A percentile compares a stretch with the other conserved stretches of the same genome.
phyloP scores from a whole-genome alignment of 2,888 invertebrate genomes.

The Cephus pygmeus region DNA sequence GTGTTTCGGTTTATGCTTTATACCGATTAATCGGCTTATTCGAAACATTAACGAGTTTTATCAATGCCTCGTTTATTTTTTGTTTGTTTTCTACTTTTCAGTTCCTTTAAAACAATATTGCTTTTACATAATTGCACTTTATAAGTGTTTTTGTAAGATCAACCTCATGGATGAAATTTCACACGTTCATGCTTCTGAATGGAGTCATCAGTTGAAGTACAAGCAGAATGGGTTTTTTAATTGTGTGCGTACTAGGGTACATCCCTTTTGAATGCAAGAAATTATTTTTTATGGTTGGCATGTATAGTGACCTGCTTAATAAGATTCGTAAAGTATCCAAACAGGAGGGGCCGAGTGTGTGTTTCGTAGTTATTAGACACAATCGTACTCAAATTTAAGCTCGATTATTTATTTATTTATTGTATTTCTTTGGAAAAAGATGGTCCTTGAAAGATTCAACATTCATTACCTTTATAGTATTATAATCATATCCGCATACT shows the following conservation, averaged over 20 bases:
- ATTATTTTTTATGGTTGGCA: not conserved
- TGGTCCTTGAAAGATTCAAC: slow-evolving; percentile 23
- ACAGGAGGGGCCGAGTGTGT: not conserved
- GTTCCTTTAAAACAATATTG: not conserved
- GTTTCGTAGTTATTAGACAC: slow-evolving; percentile 9
- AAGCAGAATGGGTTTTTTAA: not conserved
- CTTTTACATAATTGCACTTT: not conserved
- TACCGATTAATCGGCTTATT: not conserved
- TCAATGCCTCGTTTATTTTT: not conserved
- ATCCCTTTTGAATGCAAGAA: not conserved
- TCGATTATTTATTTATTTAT: slow-evolving; percentile 46
- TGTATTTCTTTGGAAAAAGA: slow-evolving; percentile 25
- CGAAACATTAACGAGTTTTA: not conserved
- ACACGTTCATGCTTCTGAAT: not conserved
- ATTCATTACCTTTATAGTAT: slow-evolving; percentile 45
- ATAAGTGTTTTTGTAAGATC: not conserved
- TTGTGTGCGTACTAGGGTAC: not conserved
- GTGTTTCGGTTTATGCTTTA: not conserved
- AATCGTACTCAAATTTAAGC: slow-evolving; percentile 23
- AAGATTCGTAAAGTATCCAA: not conserved
- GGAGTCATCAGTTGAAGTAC: not conserved
- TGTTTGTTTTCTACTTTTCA: not conserved
- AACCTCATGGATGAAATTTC: not conserved
- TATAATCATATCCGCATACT: slow-evolving; percentile 22
- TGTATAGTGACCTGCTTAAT: not conserved